Percentiles rank a stretch among this genome's conserved stretches.
Conservation (phyloP, 2,888 invertebrate genomes). For the Rhingia campestris region DNA sequence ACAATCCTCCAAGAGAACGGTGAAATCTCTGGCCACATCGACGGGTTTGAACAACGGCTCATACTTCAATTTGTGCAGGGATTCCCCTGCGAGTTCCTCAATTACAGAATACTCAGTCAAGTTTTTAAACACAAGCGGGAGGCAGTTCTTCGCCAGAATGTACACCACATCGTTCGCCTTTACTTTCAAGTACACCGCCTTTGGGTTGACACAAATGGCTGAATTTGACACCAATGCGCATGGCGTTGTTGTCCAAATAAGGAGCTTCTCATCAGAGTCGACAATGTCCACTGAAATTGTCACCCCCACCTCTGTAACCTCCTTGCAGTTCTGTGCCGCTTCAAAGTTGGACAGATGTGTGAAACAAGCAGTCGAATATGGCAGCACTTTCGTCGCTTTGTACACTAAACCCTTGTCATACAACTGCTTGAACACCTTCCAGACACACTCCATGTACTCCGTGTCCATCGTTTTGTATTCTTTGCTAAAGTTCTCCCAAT, state of each 20-base stretch:
- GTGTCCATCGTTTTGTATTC: conserved; percentile 98
- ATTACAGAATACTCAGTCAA: conserved; percentile 89
- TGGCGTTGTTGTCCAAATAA: conserved; percentile 96
- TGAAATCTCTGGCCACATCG: conserved; percentile 86
- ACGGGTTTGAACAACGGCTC: conserved; percentile 89
- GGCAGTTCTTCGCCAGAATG: conserved; percentile 90
- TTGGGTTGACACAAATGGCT: conserved; percentile 94
- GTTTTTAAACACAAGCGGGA: conserved; percentile 89
- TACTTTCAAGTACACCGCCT: conserved; percentile 90
- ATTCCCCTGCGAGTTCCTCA: conserved; percentile 89
- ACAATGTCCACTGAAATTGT: conserved; percentile 92
- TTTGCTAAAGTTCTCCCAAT: conserved; percentile 98
- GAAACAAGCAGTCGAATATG: conserved; percentile 96
- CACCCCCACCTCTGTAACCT: conserved; percentile 95
- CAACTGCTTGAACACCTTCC: conserved; percentile 98
- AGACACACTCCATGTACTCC: conserved; percentile 98
- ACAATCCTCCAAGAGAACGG: conserved; percentile 91
- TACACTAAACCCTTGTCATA: conserved; percentile 96
- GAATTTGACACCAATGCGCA: conserved; percentile 98
- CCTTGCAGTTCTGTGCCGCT: conserved; percentile 98
- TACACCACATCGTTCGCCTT: conserved; percentile 83
- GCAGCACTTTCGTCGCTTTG: conserved; percentile 97
- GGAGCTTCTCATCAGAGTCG: conserved; percentile 80
- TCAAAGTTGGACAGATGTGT: conserved; percentile 99
- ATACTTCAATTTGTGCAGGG: conserved; percentile 90